Percentiles rank a stretch among this genome's conserved stretches.
Conservation (phyloP, 1,140 invertebrate species). For the Hermetia illucens region DNA sequence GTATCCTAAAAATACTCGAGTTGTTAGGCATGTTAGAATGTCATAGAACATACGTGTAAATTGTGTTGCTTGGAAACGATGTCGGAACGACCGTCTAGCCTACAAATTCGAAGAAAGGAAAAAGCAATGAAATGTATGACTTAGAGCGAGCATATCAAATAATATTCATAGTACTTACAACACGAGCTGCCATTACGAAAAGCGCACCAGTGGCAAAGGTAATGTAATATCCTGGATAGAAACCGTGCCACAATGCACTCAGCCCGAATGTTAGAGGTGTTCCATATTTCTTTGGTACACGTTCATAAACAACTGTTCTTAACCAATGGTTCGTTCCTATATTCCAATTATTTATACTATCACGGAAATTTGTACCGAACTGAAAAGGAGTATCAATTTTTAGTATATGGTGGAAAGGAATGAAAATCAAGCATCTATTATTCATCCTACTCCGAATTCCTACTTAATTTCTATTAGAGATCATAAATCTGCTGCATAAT, state of each 20-base stretch:
- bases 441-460: no score
- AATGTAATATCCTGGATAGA: slow-evolving; percentile 94
- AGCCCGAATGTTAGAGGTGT: slow-evolving; percentile 68
- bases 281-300: slow-evolving; percentile 44
- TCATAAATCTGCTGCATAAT: no score
- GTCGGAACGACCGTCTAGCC: slow-evolving; percentile 61
- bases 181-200: slow-evolving; percentile 70
- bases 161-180: slow-evolving; percentile 37
- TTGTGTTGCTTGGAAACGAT: slow-evolving; percentile 30
- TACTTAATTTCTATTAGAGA: no score
- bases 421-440: no score
- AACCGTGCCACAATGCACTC: slow-evolving; percentile 93
- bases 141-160: no score
- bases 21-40: slow-evolving; percentile 56
- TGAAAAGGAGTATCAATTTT: no score
- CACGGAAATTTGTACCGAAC: slow-evolving; percentile 63
- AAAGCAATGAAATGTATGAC: slow-evolving; percentile 10
- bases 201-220: slow-evolving; percentile 82
- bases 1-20: slow-evolving; percentile 72
- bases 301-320: slow-evolving; percentile 71
- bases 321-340: slow-evolving; percentile 85
- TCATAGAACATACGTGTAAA: slow-evolving; percentile 56
- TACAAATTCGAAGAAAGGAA: slow-evolving; percentile 52
- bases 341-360: slow-evolving; percentile 81
- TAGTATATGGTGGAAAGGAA: no score